A percentile compares a stretch with the other conserved stretches of the same genome.
Conservation (phyloP, 1,140 invertebrate species). For the Drosophila arizonae region DNA sequence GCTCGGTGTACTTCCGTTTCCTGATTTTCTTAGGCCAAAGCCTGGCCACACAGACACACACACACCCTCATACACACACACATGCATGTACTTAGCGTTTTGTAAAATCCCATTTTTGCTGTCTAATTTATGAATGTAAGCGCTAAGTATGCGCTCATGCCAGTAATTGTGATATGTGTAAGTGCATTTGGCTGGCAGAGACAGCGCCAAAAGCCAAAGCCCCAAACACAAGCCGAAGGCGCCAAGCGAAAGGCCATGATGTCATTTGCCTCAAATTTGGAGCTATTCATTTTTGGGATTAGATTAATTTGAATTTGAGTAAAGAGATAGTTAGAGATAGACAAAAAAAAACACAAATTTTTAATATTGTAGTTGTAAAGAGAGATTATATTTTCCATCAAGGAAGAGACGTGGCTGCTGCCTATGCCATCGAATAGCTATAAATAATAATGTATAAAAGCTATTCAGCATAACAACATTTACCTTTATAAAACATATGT, state of each 20-base stretch:
- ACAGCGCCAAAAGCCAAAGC: constrained; percentile 23
- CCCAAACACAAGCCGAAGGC: constrained; percentile 42
- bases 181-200: constrained; percentile 54
- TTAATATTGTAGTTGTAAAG: too few relatives aligned
- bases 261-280: constrained; percentile 42
- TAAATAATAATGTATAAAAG: too few relatives aligned
- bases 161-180: constrained; percentile 70
- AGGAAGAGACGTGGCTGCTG: too few relatives aligned
- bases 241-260: constrained; percentile 42
- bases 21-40: constrained; percentile 65
- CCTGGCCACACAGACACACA: not conserved
- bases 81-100: constrained; percentile 63
- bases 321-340: too few relatives aligned
- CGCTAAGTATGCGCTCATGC: constrained; percentile 56
- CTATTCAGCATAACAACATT: too few relatives aligned
- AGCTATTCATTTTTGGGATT: not conserved
- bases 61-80: not conserved
- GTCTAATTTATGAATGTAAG: constrained; percentile 73
- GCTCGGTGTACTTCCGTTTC: constrained; percentile 58
- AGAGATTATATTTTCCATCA: too few relatives aligned
- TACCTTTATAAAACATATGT: too few relatives aligned
- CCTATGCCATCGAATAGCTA: too few relatives aligned
- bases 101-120: constrained; percentile 67
- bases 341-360: not conserved
- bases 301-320: not conserved